Conservation (phyloP, 2,888 invertebrate genomes). For the Cheilosia grossa region DNA sequence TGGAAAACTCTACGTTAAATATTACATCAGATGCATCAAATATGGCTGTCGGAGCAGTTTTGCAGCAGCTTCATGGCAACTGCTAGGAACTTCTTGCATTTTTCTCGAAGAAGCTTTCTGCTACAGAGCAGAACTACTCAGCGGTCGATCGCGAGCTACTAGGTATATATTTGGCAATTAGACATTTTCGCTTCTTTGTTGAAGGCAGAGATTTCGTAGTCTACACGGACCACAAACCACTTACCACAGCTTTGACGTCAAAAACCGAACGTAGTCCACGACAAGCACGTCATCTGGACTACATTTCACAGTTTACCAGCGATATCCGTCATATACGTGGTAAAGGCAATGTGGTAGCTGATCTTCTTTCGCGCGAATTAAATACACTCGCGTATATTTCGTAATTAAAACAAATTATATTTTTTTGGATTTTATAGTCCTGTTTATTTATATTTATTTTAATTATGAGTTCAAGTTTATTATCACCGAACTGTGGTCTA, state of each 20-base stretch:
- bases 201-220: constrained; percentile 19
- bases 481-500: no score
- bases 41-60: constrained; percentile 28
- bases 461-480: no score
- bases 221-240: constrained; percentile 32
- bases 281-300: constrained; percentile 22
- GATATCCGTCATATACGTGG: constrained; percentile 35
- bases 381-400: no score
- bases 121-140: constrained; percentile 16
- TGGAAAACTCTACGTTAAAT: constrained; percentile 11
- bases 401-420: no score
- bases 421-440: no score
- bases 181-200: constrained; percentile 15
- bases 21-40: constrained; percentile 44
- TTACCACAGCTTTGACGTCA: neutral
- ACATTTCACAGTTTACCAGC: constrained; percentile 32
- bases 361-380: constrained; percentile 16
- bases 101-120: constrained; percentile 25
- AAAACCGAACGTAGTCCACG: constrained; percentile 10
- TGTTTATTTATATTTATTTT: no score
- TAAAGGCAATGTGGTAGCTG: constrained; percentile 13
- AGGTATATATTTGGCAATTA: constrained; percentile 5
- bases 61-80: constrained; percentile 13
- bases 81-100: constrained; percentile 16
- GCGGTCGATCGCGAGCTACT: constrained; percentile 21